phyloP scores from a whole-genome alignment of 2,113 vertebrate genomes.

The Oostethus manadensis region DNA sequence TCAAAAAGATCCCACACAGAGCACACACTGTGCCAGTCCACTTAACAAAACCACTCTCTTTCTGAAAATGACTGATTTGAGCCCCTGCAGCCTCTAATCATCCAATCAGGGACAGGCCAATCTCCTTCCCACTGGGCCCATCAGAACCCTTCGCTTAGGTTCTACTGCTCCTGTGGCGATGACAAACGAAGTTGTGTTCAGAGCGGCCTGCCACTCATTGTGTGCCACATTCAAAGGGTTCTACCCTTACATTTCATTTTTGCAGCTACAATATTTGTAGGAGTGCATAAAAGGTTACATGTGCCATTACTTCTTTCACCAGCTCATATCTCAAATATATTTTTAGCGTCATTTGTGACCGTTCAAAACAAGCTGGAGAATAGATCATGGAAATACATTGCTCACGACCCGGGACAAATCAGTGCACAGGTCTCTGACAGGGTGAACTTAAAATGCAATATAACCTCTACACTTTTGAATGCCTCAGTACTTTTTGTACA shows the following conservation, averaged over 20 bases:
- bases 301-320: conserved; percentile 11
- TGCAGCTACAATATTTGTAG: conserved; percentile 21
- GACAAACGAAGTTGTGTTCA: conserved; percentile 58
- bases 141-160: conserved; percentile 57
- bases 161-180: conserved; percentile 50
- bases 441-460: no score
- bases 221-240: conserved; percentile 34
- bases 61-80: conserved; percentile 70
- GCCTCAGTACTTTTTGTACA: no score
- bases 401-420: no score
- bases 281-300: conserved; percentile 36
- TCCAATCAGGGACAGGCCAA: conserved; percentile 70
- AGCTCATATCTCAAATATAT: background rate
- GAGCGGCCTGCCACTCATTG: conserved; percentile 52
- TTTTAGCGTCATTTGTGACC: no score
- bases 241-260: conserved; percentile 41
- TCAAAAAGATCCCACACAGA: conserved; percentile 48
- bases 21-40: conserved; percentile 62
- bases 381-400: no score
- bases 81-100: conserved; percentile 69
- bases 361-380: no score
- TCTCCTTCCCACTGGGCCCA: conserved; percentile 71
- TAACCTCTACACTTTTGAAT: no score
- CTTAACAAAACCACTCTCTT: conserved; percentile 70
- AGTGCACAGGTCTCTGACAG: no score